These are phyloP conservation scores for Piprites chloris DNA, from an alignment of 2,113 vertebrate genomes.

Conservation along the genomic window DNA sequence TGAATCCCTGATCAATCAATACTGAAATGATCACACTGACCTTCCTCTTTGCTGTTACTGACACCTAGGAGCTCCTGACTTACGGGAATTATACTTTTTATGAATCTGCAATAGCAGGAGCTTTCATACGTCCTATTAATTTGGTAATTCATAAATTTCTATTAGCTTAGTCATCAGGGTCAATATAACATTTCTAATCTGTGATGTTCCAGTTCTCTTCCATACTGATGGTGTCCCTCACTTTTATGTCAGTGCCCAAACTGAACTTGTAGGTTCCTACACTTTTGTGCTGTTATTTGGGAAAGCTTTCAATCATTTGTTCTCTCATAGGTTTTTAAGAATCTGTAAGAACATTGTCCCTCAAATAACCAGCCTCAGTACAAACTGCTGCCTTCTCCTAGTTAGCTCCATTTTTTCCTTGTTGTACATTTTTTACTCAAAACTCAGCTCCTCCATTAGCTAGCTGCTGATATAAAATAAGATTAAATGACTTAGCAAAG, in stretches of 20 bases:
- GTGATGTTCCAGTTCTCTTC: background rate
- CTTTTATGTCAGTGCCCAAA: background rate
- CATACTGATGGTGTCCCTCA: background rate
- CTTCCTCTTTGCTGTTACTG: background rate
- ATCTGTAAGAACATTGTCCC: background rate
- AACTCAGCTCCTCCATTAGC: background rate
- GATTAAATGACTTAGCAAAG: background rate
- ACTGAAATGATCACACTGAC: background rate
- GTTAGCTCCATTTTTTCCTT: background rate
- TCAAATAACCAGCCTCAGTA: background rate
- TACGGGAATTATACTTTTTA: background rate
- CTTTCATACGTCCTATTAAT: slow-evolving; percentile 10
- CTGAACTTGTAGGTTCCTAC: background rate
- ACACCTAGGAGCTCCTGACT: background rate
- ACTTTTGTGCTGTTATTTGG: background rate
- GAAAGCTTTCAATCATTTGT: background rate
- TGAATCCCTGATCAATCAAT: background rate
- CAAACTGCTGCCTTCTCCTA: background rate
- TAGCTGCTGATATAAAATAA: background rate
- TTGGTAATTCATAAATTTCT: background rate
- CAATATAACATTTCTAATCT: background rate
- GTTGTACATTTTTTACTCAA: background rate
- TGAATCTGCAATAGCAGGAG: background rate
- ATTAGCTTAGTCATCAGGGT: background rate
- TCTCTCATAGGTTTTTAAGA: background rate